These are phyloP conservation scores for Hormaphis cornu DNA, from an alignment of 1,140 invertebrate genomes.

Conservation along the genomic window DNA sequence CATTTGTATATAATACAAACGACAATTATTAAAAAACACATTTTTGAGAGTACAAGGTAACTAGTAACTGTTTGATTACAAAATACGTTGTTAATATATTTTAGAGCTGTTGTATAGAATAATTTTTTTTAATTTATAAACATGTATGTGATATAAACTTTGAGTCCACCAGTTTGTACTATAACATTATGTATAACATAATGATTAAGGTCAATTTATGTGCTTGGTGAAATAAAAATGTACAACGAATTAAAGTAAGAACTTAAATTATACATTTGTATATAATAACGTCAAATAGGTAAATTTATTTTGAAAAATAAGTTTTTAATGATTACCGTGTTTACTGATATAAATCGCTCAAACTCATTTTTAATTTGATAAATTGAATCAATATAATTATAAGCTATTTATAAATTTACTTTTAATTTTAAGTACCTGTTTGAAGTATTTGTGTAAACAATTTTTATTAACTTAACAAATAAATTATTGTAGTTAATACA, in stretches of 20 bases:
- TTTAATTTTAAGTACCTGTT: background rate
- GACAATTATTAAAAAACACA: background rate
- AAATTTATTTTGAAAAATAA: background rate
- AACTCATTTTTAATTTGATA: background rate
- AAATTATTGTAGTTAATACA: background rate
- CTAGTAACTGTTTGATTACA: background rate
- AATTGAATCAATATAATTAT: constrained; percentile 2
- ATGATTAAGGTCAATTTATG: background rate
- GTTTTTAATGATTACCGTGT: background rate
- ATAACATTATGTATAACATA: background rate
- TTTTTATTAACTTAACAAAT: background rate
- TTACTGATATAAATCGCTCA: background rate
- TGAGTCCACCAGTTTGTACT: background rate
- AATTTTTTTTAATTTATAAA: background rate
- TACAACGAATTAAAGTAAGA: constrained; percentile 5
- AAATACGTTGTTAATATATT: background rate
- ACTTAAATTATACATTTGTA: background rate
- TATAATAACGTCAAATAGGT: background rate
- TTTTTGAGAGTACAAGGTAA: background rate
- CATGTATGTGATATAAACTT: background rate
- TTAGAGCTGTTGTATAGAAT: background rate
- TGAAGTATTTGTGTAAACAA: background rate
- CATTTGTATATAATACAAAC: background rate
- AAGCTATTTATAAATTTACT: background rate
- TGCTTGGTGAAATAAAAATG: background rate